Evolutionary conservation across 2,113 vertebrate species (phyloP).

Genomic region (Sebastes schlegelii): DNA sequence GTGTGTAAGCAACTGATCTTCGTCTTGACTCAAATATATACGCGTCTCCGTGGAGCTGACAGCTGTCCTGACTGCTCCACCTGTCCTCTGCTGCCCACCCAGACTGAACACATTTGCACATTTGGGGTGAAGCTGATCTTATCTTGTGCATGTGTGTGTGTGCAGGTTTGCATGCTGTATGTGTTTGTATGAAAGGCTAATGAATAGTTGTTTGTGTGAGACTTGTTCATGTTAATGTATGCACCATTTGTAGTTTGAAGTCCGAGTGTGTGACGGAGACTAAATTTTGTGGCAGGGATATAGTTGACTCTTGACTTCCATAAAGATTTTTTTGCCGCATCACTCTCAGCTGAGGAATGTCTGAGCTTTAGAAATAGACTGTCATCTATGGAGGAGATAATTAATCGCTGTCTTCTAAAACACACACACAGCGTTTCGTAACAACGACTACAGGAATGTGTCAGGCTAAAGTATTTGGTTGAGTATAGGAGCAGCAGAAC

Average conservation of each 20-base stretch:
- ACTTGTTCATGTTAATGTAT: not conserved
- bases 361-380: conserved; percentile 32
- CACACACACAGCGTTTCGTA: not conserved
- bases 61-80: conserved; percentile 58
- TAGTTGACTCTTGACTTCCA: not conserved
- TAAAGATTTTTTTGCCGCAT: conserved; percentile 25
- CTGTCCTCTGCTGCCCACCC: conserved; percentile 50
- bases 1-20: not conserved
- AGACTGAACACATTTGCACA: not conserved
- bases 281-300: not conserved
- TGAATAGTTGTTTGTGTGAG: not conserved
- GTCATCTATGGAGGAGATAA: conserved; percentile 20
- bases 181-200: not conserved
- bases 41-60: conserved; percentile 20
- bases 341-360: conserved; percentile 50
- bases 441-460: not conserved
- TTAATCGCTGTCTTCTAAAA: conserved; percentile 23
- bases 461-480: conserved; percentile 17
- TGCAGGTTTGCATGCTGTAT: conserved; percentile 2
- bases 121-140: conserved; percentile 14
- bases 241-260: not conserved
- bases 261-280: not conserved
- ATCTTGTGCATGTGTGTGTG: not conserved
- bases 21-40: conserved; percentile 7
- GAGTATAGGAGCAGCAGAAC: not conserved